phyloP scores from a whole-genome alignment of 2,797 vertebrate species.

The Phataginus tetradactyla region DNA sequence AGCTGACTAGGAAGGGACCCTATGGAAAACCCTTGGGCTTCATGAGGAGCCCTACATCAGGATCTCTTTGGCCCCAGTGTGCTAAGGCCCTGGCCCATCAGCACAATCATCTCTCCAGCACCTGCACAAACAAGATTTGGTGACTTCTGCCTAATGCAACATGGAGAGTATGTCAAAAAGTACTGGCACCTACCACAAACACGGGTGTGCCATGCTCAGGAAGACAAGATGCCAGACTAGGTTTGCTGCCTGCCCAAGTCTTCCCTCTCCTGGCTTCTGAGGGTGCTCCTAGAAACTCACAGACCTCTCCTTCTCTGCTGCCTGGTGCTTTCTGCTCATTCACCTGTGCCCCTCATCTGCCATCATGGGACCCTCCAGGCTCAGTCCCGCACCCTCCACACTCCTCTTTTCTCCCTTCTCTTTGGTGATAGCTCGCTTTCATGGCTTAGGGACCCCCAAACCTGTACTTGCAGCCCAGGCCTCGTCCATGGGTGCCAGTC shows the following conservation, averaged over 20 bases:
- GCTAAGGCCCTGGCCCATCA: background rate
- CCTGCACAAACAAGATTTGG: background rate
- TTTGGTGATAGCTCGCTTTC: background rate
- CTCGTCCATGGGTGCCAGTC: background rate
- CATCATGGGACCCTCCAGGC: background rate
- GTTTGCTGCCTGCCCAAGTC: background rate
- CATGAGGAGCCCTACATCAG: accelerated
- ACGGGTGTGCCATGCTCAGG: background rate
- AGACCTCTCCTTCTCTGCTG: background rate
- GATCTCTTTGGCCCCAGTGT: background rate
- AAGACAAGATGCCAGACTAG: background rate
- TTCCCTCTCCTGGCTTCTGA: background rate
- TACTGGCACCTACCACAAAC: background rate
- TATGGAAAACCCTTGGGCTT: background rate
- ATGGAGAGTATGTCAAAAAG: background rate
- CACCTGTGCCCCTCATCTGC: background rate
- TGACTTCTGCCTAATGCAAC: background rate
- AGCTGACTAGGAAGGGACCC: background rate
- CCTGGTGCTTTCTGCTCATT: background rate
- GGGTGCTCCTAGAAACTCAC: accelerated
- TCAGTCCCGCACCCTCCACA: background rate
- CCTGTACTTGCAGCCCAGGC: background rate
- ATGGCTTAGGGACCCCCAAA: background rate
- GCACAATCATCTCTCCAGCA: background rate
- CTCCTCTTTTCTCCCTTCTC: background rate